These are phyloP conservation scores for Scaptomyza parva DNA, from an alignment of 2,888 invertebrate species.

Conservation along the genomic window DNA sequence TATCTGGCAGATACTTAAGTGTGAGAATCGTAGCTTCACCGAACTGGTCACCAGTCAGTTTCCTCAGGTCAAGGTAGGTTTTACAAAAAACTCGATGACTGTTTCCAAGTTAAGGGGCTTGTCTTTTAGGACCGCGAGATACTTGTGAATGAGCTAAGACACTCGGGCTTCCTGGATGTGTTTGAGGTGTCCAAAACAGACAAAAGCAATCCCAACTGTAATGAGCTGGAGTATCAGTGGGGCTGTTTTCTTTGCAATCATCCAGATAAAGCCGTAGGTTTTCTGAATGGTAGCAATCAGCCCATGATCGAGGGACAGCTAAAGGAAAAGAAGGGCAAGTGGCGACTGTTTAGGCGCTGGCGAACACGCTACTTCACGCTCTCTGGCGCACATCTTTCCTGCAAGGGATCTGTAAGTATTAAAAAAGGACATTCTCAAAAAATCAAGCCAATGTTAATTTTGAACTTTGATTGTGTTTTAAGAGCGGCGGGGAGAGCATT, in stretches of 20 bases:
- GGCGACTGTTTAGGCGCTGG: constrained; percentile 96
- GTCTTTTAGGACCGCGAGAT: constrained; percentile 92
- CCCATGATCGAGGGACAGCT: constrained; percentile 96
- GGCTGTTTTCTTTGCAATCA: constrained; percentile 97
- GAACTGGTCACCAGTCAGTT: constrained; percentile 97
- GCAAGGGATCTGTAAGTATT: constrained; percentile 90
- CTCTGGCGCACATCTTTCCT: constrained; percentile 95
- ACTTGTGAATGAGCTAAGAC: constrained; percentile 93
- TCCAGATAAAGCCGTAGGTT: constrained; percentile 94
- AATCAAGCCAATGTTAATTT: background rate
- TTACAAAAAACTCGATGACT: no score
- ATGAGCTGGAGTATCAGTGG: constrained; percentile 88
- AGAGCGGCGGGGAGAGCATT: constrained; percentile 94
- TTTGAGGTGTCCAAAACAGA: constrained; percentile 90
- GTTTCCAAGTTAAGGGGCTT: background rate
- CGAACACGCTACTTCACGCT: constrained; percentile 97
- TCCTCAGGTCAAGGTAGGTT: constrained; percentile 91
- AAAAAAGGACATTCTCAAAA: accelerated
- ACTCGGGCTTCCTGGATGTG: constrained; percentile 95
- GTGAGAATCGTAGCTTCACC: constrained; percentile 94
- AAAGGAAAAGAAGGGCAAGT: constrained; percentile 96
- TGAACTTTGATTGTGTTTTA: background rate
- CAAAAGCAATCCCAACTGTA: constrained; percentile 85
- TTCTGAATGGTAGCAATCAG: constrained; percentile 91
- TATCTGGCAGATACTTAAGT: constrained; percentile 97